Evolutionary conservation across 2,888 invertebrate species (phyloP).

Genomic region (Phytoseiulus persimilis): DNA sequence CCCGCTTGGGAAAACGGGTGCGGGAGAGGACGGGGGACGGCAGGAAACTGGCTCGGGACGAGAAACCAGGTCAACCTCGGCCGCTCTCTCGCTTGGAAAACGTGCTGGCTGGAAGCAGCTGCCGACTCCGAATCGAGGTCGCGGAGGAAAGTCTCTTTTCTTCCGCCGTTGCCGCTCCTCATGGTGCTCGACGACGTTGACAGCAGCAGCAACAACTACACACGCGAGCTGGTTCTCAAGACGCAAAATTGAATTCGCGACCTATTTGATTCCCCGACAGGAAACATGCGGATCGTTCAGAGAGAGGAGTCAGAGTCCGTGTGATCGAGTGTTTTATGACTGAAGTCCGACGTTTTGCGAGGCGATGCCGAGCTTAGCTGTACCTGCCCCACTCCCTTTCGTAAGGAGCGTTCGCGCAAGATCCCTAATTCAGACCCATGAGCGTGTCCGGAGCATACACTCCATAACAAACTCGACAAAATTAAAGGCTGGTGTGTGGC

Average conservation of each 20-base stretch:
- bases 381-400: background rate
- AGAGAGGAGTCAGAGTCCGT: background rate
- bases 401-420: background rate
- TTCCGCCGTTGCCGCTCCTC: background rate
- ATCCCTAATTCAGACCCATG: background rate
- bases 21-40: background rate
- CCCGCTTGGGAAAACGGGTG: background rate
- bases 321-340: background rate
- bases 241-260: no score
- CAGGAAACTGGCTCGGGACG: background rate
- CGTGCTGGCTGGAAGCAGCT: background rate
- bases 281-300: background rate
- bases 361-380: background rate
- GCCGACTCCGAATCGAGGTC: background rate
- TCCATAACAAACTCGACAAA: background rate
- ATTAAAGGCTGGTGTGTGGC: background rate
- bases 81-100: slow-evolving; percentile 7
- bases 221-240: no score
- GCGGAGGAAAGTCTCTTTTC: background rate
- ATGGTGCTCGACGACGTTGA: background rate
- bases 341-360: background rate
- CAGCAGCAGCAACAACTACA: background rate
- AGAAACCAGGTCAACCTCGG: slow-evolving; percentile 19
- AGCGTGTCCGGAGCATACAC: background rate
- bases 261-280: no score